A percentile compares a stretch with the other conserved stretches of the same genome.
phyloP scores from a whole-genome alignment of 2,113 vertebrate genomes.

The Embiotoca jacksoni region DNA sequence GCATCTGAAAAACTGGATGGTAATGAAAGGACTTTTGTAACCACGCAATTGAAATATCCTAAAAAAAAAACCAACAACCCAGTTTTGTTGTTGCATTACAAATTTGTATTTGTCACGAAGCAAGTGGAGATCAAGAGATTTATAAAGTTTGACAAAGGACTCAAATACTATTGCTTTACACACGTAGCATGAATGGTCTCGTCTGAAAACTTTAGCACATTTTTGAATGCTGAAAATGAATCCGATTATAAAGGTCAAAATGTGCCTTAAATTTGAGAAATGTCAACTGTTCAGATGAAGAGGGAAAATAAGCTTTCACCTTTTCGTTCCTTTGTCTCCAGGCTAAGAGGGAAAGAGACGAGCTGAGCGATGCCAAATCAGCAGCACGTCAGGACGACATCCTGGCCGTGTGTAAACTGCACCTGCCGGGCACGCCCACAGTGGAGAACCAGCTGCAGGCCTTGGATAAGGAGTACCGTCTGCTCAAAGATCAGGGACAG shows the following conservation, averaged over 20 bases:
- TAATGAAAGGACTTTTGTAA: no score
- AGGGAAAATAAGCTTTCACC: background rate
- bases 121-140: background rate
- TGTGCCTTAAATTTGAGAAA: background rate
- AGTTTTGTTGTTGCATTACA: no score
- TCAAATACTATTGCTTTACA: background rate
- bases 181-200: background rate
- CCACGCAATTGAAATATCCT: no score
- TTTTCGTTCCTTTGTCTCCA: constrained; percentile 12
- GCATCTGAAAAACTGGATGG: background rate
- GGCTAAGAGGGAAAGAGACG: constrained; percentile 56
- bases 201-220: background rate
- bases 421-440: constrained; percentile 69
- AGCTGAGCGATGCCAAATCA: constrained; percentile 69
- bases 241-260: background rate
- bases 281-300: background rate
- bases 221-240: background rate
- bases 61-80: no score
- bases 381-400: constrained; percentile 78
- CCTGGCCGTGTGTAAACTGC: constrained; percentile 80
- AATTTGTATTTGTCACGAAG: no score
- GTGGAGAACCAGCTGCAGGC: constrained; percentile 80
- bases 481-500: constrained; percentile 80
- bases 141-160: background rate
- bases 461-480: constrained; percentile 78